A percentile compares a stretch with the other conserved stretches of the same genome.
Evolutionary conservation across 2,888 invertebrate genomes (phyloP).

Genomic region (Apamea crenata): DNA sequence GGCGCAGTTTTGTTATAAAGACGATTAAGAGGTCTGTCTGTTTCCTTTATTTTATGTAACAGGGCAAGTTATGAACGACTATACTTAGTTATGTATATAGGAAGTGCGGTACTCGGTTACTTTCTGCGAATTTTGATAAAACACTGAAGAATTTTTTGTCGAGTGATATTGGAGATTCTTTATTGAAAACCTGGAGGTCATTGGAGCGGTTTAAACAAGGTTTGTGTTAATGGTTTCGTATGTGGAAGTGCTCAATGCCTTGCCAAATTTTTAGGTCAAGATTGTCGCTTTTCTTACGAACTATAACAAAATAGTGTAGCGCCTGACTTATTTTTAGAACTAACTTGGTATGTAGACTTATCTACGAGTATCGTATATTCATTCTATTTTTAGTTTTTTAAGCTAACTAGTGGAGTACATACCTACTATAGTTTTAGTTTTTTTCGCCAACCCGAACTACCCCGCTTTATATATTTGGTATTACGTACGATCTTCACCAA

Average conservation of each 20-base stretch:
- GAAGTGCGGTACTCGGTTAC: slow-evolving; percentile 44
- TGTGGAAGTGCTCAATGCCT: neutral
- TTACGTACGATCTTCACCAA: neutral
- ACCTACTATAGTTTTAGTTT: neutral
- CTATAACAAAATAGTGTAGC: neutral
- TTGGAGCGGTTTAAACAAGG: slow-evolving; percentile 12
- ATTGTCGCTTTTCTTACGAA: neutral
- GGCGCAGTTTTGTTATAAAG: slow-evolving; percentile 48
- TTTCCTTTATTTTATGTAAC: slow-evolving; percentile 59
- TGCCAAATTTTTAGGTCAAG: slow-evolving; percentile 44
- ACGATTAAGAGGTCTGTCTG: slow-evolving; percentile 7
- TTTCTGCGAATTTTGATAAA: slow-evolving; percentile 37
- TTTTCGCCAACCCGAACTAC: neutral
- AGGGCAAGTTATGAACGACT: slow-evolving; percentile 30
- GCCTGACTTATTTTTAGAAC: slow-evolving; percentile 17
- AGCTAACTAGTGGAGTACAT: neutral
- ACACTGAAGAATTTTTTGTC: slow-evolving; percentile 15
- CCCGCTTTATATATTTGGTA: neutral
- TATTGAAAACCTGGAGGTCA: slow-evolving; percentile 11
- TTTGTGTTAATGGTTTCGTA: neutral
- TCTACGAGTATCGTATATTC: neutral
- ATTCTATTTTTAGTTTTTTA: slow-evolving; percentile 10
- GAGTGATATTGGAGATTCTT: neutral
- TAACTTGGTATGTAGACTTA: neutral
- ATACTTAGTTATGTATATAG: slow-evolving; percentile 48